phyloP scores from a whole-genome alignment of 2,888 invertebrate genomes.

The Ryuthela nishihirai region DNA sequence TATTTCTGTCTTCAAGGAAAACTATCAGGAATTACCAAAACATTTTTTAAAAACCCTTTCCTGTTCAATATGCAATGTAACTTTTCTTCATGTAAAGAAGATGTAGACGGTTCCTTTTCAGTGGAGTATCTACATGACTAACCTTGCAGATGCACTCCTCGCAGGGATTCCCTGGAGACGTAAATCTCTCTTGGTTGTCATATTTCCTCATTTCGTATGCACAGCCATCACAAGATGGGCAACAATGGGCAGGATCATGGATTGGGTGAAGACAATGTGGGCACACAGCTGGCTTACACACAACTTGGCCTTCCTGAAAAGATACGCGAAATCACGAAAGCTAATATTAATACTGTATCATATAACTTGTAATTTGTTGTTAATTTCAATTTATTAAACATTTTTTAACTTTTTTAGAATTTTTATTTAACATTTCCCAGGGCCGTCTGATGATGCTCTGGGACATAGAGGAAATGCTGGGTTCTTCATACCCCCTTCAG shows the following conservation, averaged over 20 bases:
- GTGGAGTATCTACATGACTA: not conserved
- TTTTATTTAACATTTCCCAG: no score
- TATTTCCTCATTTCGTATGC: conserved; percentile 14
- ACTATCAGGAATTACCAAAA: no score
- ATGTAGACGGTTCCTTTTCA: not conserved
- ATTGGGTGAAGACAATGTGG: conserved; percentile 28
- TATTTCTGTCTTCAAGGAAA: no score
- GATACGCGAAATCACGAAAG: not conserved
- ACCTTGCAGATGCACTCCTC: not conserved
- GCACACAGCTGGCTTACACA: conserved; percentile 10
- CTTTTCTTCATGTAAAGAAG: not conserved
- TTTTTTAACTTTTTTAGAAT: not conserved
- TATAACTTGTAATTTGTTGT: not conserved
- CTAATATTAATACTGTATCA: not conserved
- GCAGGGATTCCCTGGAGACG: not conserved
- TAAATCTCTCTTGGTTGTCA: conserved; percentile 11
- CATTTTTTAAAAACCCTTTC: no score
- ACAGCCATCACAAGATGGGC: conserved; percentile 27
- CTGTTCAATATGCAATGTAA: no score
- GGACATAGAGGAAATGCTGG: no score
- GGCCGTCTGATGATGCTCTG: no score
- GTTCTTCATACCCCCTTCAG: no score
- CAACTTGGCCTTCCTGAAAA: conserved; percentile 24
- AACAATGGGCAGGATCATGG: conserved; percentile 7
- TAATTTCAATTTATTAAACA: not conserved